Percentiles rank a stretch among this genome's conserved stretches.
Evolutionary conservation across 92 coral and sea anemone species (phyloP).

Genomic region (Epizoanthus ramosus): DNA sequence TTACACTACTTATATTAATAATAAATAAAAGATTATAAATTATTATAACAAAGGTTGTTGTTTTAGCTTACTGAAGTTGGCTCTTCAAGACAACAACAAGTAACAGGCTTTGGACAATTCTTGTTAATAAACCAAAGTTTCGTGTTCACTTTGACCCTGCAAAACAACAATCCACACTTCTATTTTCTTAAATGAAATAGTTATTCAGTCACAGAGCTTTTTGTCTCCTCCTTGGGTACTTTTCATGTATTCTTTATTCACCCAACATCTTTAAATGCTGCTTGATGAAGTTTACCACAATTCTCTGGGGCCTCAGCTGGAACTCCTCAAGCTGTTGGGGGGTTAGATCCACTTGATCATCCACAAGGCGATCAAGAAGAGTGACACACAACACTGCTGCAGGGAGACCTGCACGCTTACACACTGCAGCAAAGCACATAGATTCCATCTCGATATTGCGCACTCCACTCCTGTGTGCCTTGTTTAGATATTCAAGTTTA

Average conservation of each 20-base stretch:
- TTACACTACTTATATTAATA: too few relatives aligned
- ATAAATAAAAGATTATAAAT: too few relatives aligned
- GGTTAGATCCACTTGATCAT: slow-evolving; percentile 78
- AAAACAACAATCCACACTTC: not conserved
- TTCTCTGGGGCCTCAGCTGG: slow-evolving; percentile 82
- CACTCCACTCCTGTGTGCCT: slow-evolving; percentile 76
- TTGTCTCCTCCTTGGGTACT: not conserved
- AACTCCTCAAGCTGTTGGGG: slow-evolving; percentile 78
- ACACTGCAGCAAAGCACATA: slow-evolving; percentile 93
- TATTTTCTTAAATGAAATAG: not conserved
- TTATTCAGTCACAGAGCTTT: slow-evolving; percentile 2
- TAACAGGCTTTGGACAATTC: too few relatives aligned
- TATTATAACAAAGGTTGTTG: too few relatives aligned
- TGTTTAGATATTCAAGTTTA: slow-evolving; percentile 75
- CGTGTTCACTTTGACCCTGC: not conserved
- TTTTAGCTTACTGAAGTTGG: too few relatives aligned
- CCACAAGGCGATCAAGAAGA: slow-evolving; percentile 75
- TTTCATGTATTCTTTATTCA: not conserved
- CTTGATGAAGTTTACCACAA: slow-evolving; percentile 78
- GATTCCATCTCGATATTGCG: slow-evolving; percentile 97
- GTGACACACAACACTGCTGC: slow-evolving; percentile 96
- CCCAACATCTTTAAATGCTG: slow-evolving; percentile 42
- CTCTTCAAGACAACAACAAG: too few relatives aligned
- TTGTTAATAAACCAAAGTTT: too few relatives aligned
- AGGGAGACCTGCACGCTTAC: slow-evolving; percentile 86